Evolutionary conservation across 2,888 invertebrate species (phyloP), one percentile per base, ranked within the genome.

Genomic region (Acrocyrtus sp.): DNA sequence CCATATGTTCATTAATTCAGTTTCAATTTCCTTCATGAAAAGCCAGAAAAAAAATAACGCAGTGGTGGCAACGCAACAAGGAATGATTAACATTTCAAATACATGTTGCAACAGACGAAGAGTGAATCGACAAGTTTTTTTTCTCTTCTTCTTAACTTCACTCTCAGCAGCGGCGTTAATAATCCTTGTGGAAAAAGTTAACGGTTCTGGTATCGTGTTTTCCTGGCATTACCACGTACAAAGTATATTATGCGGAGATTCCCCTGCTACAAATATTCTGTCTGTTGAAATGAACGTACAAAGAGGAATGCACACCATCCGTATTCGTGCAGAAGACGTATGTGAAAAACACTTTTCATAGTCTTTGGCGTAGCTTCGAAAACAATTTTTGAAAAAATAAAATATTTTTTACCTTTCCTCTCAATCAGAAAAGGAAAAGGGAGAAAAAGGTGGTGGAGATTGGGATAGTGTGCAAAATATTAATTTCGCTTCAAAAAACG

Each of bases 1-100:
- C 66, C 72, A 73, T 73, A 66, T 73, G 72, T 56, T 73, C 72
- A 67, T 67, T 67, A 73, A 73, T 50, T 73, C 72, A 67, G 54
- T 67, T 73, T 73, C 67, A 73, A 60, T 73, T 73, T 67, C 72
- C 72, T 67, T 61, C 50, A 34, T 51, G 3, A 34, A 34, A 4
- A 27, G 8, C 51, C 47, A 67, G 6, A 24, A 54, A 34, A 29
- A 3, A 10, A 47, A 5, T 45, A 15, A 45, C 8, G 39, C 47
- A 45, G n/a, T 45, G 17, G n/a, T 45, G 19, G 47, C 17, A 45
- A n/a, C 47, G 6, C n/a, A 22, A 56, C 24, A 56, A 53, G n/a
- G n/a, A n/a, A n/a, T n/a, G n/a, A n/a, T n/a, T n/a, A 12, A 34
- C 6, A n/a, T 45, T 45, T 17, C 12, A 45, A 5, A 54, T 34